Conservation (phyloP, 2,113 vertebrate species). For the Gymnobelideus leadbeateri region DNA sequence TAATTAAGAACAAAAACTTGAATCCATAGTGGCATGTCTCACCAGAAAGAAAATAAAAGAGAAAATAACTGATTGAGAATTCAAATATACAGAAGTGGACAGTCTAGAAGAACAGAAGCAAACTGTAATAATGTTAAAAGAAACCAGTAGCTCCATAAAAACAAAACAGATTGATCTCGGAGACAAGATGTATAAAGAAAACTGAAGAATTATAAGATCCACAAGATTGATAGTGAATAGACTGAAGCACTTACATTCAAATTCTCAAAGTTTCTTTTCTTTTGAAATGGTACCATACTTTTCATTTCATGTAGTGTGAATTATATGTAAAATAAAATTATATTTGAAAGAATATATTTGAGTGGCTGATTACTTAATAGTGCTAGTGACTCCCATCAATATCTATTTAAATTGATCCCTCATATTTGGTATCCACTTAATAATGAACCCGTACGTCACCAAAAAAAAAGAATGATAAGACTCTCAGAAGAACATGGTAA, state of each 20-base stretch:
- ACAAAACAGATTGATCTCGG: background rate
- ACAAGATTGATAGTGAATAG: too few relatives aligned
- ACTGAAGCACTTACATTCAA: too few relatives aligned
- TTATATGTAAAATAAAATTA: constrained; percentile 17
- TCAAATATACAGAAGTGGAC: background rate
- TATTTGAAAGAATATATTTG: background rate
- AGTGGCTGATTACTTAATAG: constrained; percentile 5
- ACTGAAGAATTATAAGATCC: background rate
- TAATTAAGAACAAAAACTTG: background rate
- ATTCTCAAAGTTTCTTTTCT: background rate
- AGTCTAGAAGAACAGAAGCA: background rate
- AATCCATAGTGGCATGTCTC: background rate
- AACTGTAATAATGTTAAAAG: background rate
- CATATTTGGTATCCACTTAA: constrained; percentile 4
- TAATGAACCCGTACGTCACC: background rate
- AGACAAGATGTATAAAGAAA: background rate
- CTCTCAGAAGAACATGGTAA: too few relatives aligned
- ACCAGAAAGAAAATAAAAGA: background rate
- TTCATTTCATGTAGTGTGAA: background rate
- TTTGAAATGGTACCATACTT: background rate
- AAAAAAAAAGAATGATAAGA: too few relatives aligned
- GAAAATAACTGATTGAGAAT: background rate
- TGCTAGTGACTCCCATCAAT: constrained; percentile 7
- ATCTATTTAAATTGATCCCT: constrained; percentile 34
- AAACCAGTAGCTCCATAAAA: background rate